These are phyloP conservation scores for Chamaea fasciata DNA, from an alignment of 2,113 vertebrate genomes.

Conservation along the genomic window DNA sequence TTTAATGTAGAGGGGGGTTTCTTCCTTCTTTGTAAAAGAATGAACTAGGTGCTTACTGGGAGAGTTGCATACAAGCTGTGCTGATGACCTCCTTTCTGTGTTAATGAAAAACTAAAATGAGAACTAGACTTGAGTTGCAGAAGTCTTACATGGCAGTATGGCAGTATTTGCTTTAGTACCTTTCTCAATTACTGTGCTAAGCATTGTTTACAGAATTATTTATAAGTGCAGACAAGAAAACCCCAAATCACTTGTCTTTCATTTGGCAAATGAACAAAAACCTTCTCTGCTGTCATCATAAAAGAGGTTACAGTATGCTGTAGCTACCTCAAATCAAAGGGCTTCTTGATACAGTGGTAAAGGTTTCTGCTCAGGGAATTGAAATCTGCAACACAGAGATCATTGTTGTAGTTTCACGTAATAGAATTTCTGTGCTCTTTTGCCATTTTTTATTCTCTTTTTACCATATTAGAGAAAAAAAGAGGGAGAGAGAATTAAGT, in stretches of 20 bases:
- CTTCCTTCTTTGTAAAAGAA: background rate
- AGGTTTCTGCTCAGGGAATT: background rate
- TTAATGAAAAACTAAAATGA: background rate
- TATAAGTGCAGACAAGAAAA: background rate
- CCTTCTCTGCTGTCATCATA: background rate
- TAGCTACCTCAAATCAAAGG: background rate
- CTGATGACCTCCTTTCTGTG: background rate
- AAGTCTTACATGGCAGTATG: background rate
- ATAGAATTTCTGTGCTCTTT: background rate
- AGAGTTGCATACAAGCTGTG: background rate
- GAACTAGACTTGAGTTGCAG: background rate
- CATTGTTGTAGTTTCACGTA: background rate
- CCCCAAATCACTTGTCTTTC: background rate
- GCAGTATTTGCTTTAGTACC: background rate
- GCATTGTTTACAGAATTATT: background rate
- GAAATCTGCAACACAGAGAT: background rate
- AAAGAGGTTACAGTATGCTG: background rate
- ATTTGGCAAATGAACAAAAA: background rate
- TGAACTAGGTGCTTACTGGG: background rate
- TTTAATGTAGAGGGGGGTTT: rapidly evolving
- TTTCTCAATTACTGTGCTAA: background rate
- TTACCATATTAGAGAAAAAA: background rate
- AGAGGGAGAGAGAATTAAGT: background rate
- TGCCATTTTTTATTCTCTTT: background rate
- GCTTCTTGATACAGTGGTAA: background rate